These are phyloP conservation scores for Alosa alosa DNA, from an alignment of 2,113 vertebrate species.

Conservation along the genomic window DNA sequence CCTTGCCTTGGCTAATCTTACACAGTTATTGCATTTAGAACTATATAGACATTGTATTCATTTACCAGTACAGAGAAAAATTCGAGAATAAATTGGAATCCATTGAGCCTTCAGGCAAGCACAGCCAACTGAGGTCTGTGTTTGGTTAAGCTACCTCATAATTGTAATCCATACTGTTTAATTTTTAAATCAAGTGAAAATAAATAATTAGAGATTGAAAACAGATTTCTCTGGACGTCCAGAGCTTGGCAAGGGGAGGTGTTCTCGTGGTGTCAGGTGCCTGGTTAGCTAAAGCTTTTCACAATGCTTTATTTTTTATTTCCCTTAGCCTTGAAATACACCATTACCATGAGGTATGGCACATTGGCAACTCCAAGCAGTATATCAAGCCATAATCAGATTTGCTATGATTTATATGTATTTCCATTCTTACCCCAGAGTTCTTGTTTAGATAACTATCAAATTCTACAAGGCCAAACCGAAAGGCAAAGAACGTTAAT, in stretches of 20 bases:
- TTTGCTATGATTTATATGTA: not conserved
- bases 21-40: not conserved
- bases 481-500: slow-evolving; percentile 20
- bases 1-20: not conserved
- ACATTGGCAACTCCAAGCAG: not conserved
- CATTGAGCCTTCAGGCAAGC: not conserved
- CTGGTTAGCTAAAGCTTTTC: slow-evolving; percentile 1
- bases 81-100: not conserved
- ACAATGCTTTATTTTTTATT: not conserved
- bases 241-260: not conserved
- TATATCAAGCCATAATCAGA: not conserved
- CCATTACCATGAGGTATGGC: not conserved
- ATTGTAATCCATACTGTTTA: not conserved
- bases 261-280: not conserved
- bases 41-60: not conserved
- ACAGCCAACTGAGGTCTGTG: slow-evolving; percentile 7
- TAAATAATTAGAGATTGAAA: slow-evolving; percentile 17
- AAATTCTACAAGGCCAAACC: slow-evolving; percentile 16
- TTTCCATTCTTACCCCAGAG: not conserved
- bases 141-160: slow-evolving; percentile 23
- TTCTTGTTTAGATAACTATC: slow-evolving; percentile 23
- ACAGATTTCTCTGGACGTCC: not conserved
- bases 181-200: slow-evolving; percentile 25
- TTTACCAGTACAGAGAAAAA: not conserved
- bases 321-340: not conserved